Evolutionary conservation across 1,140 invertebrate species (phyloP).

Genomic region (Apis florea): DNA sequence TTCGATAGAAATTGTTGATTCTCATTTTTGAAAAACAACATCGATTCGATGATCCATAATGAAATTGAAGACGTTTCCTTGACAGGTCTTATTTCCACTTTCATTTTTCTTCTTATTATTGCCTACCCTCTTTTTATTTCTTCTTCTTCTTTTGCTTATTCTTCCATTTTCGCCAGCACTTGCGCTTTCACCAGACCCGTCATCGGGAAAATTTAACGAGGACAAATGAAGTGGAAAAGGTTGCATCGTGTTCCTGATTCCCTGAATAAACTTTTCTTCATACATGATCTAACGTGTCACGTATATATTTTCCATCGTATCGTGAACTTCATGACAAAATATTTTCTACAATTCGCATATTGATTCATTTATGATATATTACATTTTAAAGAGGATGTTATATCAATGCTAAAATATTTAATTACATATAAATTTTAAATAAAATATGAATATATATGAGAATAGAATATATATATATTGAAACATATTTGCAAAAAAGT

Average conservation of each 20-base stretch:
- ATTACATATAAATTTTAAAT: neutral
- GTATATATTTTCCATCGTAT: slow-evolving; percentile 18
- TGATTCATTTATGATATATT: neutral
- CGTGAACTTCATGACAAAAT: neutral
- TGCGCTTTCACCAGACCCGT: slow-evolving; percentile 8
- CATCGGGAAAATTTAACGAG: slow-evolving; percentile 50
- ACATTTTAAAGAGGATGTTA: neutral
- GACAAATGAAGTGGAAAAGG: slow-evolving; percentile 44
- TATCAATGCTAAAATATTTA: neutral
- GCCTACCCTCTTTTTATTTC: neutral
- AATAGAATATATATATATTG: too few species aligned
- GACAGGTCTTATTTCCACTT: slow-evolving; percentile 2
- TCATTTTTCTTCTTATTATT: slow-evolving; percentile 36
- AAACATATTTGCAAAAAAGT: neutral
- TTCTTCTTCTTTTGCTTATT: slow-evolving; percentile 12
- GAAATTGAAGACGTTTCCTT: slow-evolving; percentile 9
- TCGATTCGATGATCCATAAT: slow-evolving; percentile 29
- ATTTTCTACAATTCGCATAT: neutral
- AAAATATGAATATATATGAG: too few species aligned
- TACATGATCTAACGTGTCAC: neutral
- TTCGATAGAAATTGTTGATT: neutral
- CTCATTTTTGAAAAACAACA: neutral
- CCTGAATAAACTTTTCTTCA: slow-evolving; percentile 10
- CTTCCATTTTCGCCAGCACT: slow-evolving; percentile 8
- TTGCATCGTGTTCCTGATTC: slow-evolving; percentile 25